Base-by-base conservation (phyloP, 2,113 vertebrate genomes). In the Pavo muticus region DNA sequence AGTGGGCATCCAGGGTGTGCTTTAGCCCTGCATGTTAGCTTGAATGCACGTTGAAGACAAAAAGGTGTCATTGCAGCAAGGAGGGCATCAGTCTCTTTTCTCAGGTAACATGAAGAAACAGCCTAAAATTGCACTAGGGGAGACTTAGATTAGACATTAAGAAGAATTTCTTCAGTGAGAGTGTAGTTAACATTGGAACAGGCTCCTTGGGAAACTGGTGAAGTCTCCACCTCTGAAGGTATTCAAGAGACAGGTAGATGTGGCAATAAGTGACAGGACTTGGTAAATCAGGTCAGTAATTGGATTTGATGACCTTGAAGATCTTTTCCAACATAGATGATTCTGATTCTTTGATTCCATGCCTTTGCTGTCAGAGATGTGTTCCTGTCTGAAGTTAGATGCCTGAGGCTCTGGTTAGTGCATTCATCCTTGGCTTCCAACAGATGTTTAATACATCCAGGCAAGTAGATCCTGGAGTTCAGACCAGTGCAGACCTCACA, bases 401-500 rank as follows among this genome's bases (percentile, higher is more conserved):
- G 2, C 1, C 32, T 59, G 32, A 44, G 12, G 18, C 37, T 15
- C 13, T 6, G 21, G 1, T 24, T 52, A 8, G 32, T 2, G 1
- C 18, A 37, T 35, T 16, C 50, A n/a, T 39, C n/a, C 10, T 68
- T 64, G 57, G 12, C 14, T 44, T 39, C 18, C 18, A 56, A 6
- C 24, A 65, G 4, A 12, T 4, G 5, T 18, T 21, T 27, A 32
- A 47, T 20, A 56, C 6, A 65, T 5, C 5, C 23, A 47, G 7
- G 14, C 2, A 18, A 23, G 50, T 40, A 40, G 7, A 48, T 20
- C 35, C 15, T 27, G 11, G 8, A 67, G 4, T 24, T 60, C 20
- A 75, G 6, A 40, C 9, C n/a, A 30, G 0, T 1, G 0, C 9
- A 63, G 44, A 52, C 5, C 1, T 64, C 9, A 2, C 4, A 56